Evolutionary conservation across 2,888 invertebrate species (phyloP), one percentile per base, ranked within the genome.

Genomic region (Conops quadrifasciatus): DNA sequence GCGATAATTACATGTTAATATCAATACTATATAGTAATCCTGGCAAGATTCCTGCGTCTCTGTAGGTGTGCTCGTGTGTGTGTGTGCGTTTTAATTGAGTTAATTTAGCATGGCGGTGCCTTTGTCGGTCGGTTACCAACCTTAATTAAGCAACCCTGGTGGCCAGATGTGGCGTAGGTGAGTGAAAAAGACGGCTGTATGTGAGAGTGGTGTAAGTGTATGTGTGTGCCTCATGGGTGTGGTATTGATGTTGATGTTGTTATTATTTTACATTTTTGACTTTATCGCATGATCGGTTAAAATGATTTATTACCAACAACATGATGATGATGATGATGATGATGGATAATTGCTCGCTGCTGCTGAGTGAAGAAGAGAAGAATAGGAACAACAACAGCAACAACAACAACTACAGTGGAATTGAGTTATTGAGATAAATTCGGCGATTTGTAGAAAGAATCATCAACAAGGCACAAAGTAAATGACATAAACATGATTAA

Each of bases 1-100:
- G 13, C 28, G 58, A 28, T 58, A 58, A 58, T 58, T 58, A 58
- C 24, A 58, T 16, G 28, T 58, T 58, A 26, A 58, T 26, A 28
- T 28, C 26, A 13, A 58, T 24, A 15, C 4, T 24, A 36, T 36
- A 7, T 9, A 9, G 9, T 58, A 28, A 58, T 58, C 21, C 26
- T 28, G 26, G 9, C 15, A 9, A 28, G 26, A 58, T 28, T 11
- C 26, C 7, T 24, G 28, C 3, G 5, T 24, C 9, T 58, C 15
- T 62, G 62, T 26, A 15, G 1, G 26, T 28, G 24, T 47, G 63
- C n/a, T 24, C 43, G 28, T 51, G 30, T 28, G 51, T 66, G 26
- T 51, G 11, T 51, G 28, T 11, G 66, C 21, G 65, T 51, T 66
- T 66, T 66, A 66, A 66, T 66, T 66, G 66, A 66, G 66, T 66